Base-by-base conservation (phyloP, 2,797 vertebrate species). In the Labroides dimidiatus region DNA sequence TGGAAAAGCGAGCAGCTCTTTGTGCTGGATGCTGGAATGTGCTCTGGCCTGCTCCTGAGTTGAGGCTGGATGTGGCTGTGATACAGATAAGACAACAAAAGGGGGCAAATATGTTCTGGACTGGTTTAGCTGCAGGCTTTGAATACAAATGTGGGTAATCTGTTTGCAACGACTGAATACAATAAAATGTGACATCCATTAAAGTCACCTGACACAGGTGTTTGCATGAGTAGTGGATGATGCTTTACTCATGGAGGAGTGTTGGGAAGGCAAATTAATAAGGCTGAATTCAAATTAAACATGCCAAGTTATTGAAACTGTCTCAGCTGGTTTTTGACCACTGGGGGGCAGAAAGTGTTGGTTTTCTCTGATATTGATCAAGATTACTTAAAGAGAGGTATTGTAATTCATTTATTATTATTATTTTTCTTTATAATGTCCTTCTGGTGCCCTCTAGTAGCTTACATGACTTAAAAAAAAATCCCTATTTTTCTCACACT, bases 121-220 rank as follows among this genome's bases (percentile, higher is more conserved):
- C 60, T 72, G 64, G 64, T 82, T 67, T 39, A 15, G 67, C 72
- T 72, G 15, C 59, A 55, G 75, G 56, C 52, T 9, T 0, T 15
- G 66, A 87, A 87, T 87, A 76, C 69, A 72, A 87, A 86, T 69
- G 52, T 19, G 67, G 62, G 64, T 66, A 33, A 69, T 85, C 44
- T 70, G 68, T 56, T 68, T 72, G 62, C 23, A 75, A 61, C 68
- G 45, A 30, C 58, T 61, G 44, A 59, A 17, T 49, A 64, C 58
- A 69, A 59, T 60, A 57, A 53, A 42, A 27, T 54, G 27, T 16
- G 72, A 30, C 63, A 63, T 75, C 72, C 10, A 65, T 23, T 56
- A 78, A 67, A 64, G 72, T 57, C 69, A 45, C 60, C 52, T 70
- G 66, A 56, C 72, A 55, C 55, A 47, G 37, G 49, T 53, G 21